phyloP scores from a whole-genome alignment of 2,797 vertebrate species.

The Chaunax sp. region DNA sequence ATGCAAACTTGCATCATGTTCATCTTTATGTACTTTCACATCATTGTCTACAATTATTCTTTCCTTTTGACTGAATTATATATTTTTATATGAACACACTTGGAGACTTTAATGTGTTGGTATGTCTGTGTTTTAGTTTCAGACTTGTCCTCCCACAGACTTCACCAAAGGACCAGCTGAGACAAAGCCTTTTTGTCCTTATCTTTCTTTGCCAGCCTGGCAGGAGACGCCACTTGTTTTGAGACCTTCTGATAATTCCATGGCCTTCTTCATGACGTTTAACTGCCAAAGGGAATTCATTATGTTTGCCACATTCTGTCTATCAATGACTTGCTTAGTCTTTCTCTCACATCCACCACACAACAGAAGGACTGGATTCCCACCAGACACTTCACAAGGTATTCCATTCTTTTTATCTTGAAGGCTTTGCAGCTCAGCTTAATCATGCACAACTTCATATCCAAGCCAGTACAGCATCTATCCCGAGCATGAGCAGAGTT shows the following conservation, averaged over 20 bases:
- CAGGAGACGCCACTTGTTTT: constrained; percentile 14
- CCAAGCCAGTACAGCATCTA: constrained; percentile 10
- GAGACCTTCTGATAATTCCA: background rate
- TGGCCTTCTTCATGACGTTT: constrained; percentile 1
- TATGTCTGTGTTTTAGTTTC: constrained; percentile 5
- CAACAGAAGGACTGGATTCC: background rate
- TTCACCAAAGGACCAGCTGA: constrained; percentile 20
- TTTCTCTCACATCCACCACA: background rate
- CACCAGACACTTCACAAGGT: background rate
- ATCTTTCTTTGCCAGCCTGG: background rate
- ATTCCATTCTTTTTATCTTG: constrained; percentile 1
- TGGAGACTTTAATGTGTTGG: background rate
- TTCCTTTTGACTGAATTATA: background rate
- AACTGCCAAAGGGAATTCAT: constrained; percentile 23
- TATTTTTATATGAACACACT: background rate
- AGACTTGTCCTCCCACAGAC: constrained; percentile 14
- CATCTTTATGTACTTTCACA: background rate
- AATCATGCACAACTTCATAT: constrained; percentile 22
- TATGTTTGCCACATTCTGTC: background rate
- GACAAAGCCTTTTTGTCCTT: constrained; percentile 4
- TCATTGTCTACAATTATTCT: background rate
- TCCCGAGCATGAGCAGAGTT: too few relatives aligned
- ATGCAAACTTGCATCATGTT: background rate
- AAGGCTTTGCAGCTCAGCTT: constrained; percentile 33
- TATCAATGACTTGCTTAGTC: background rate